Conservation (phyloP, 2,888 invertebrate species). For the Oligia fasciuncula region DNA sequence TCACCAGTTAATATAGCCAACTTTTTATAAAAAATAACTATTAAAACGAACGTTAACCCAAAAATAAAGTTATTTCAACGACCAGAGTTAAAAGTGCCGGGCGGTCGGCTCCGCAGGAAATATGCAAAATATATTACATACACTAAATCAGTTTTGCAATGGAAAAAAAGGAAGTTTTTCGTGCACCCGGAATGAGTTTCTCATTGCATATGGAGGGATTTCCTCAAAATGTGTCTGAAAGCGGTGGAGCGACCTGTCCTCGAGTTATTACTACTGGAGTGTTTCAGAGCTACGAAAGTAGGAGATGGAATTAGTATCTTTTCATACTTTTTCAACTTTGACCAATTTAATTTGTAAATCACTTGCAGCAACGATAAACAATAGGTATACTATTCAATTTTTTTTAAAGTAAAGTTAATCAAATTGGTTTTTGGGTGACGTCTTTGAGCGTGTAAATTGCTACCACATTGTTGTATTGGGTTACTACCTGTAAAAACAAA, state of each 20-base stretch:
- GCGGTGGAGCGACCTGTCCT: constrained; percentile 51
- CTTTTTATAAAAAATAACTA: constrained; percentile 69
- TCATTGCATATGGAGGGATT: constrained; percentile 69
- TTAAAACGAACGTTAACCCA: constrained; percentile 77
- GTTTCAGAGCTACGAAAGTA: constrained; percentile 29
- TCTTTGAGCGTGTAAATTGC: too few species aligned
- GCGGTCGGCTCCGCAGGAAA: constrained; percentile 64
- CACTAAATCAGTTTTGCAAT: constrained; percentile 73
- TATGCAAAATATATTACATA: constrained; percentile 77
- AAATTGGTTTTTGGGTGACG: too few species aligned
- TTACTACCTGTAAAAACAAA: too few species aligned
- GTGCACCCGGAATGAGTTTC: constrained; percentile 64
- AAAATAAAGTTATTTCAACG: constrained; percentile 79
- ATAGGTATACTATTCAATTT: neutral
- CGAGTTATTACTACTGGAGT: constrained; percentile 57
- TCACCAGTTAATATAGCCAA: constrained; percentile 59
- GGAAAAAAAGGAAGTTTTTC: constrained; percentile 63
- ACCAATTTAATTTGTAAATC: neutral
- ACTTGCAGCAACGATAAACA: neutral
- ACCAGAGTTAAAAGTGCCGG: constrained; percentile 75
- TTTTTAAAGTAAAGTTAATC: neutral
- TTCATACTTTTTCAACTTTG: neutral
- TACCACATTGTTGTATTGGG: too few species aligned
- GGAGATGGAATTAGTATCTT: constrained; percentile 1
- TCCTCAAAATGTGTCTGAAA: constrained; percentile 63